phyloP scores from a whole-genome alignment of 2,113 vertebrate species.

The Gymnobelideus leadbeateri region DNA sequence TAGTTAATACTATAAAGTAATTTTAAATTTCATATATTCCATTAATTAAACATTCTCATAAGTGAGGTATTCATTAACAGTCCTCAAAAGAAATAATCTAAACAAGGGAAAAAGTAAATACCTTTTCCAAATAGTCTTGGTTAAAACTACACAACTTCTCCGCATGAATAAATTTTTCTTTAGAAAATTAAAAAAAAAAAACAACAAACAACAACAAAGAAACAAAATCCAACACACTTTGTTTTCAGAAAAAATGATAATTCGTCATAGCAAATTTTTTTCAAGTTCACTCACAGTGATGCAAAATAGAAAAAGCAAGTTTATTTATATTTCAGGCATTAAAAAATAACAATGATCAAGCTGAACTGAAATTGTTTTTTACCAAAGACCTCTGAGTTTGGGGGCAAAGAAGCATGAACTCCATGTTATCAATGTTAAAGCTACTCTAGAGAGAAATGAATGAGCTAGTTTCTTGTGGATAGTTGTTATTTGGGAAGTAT shows the following conservation, averaged over 20 bases:
- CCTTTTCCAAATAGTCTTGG: neutral
- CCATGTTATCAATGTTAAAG: neutral
- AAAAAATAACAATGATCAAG: neutral
- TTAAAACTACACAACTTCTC: neutral
- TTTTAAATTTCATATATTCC: neutral
- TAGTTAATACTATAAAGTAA: neutral
- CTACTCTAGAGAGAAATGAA: neutral
- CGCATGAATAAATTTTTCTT: neutral
- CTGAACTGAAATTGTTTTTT: neutral
- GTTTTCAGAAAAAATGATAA: neutral
- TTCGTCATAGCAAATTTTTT: neutral
- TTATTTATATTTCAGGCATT: neutral
- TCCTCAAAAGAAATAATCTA: neutral
- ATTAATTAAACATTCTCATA: neutral
- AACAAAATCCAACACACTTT: neutral
- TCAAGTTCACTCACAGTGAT: neutral
- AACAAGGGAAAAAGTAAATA: neutral
- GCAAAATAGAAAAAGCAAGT: neutral
- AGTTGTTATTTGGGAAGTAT: neutral
- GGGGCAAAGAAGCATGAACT: neutral
- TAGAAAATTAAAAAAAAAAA: neutral
- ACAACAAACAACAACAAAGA: neutral
- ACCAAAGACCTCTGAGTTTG: neutral
- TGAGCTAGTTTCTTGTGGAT: neutral
- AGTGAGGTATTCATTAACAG: neutral